These are phyloP conservation scores for Halcyon senegalensis DNA, from an alignment of 2,113 vertebrate species.

Conservation along the genomic window DNA sequence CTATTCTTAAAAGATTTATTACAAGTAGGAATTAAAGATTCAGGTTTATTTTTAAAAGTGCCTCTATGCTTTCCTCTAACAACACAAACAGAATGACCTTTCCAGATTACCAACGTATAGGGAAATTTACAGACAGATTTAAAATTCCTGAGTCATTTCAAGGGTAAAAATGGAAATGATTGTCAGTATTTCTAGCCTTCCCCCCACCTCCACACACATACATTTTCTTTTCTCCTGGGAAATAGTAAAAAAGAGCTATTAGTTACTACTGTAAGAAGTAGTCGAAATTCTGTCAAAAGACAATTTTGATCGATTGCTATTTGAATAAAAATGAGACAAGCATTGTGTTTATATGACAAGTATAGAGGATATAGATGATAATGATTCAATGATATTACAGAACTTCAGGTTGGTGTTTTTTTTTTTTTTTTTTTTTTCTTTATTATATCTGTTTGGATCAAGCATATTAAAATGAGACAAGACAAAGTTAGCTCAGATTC, in stretches of 20 bases:
- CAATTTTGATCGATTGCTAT: slow-evolving; percentile 52
- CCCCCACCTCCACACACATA: background rate
- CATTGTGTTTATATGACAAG: slow-evolving; percentile 43
- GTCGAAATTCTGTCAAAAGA: slow-evolving; percentile 46
- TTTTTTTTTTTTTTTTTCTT: background rate
- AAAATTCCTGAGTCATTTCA: background rate
- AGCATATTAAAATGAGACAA: slow-evolving; percentile 30
- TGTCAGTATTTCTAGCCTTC: background rate
- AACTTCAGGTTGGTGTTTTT: background rate
- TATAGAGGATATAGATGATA: background rate
- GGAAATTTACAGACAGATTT: background rate
- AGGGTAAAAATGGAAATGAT: background rate
- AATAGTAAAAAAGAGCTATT: slow-evolving; percentile 7
- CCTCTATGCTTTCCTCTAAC: background rate
- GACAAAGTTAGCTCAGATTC: slow-evolving; percentile 41
- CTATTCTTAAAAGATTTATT: background rate
- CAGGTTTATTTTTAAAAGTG: background rate
- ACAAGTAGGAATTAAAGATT: background rate
- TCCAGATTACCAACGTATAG: background rate
- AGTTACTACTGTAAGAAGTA: slow-evolving; percentile 9
- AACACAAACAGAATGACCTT: background rate
- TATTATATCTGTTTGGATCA: slow-evolving; percentile 35
- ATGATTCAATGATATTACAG: background rate
- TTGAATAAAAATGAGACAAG: slow-evolving; percentile 47
- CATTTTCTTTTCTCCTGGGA: background rate